Percentiles rank a stretch among this genome's conserved stretches.
Conservation (phyloP, 64 coral and sea anemone genomes). For the Orbicella faveolata region DNA sequence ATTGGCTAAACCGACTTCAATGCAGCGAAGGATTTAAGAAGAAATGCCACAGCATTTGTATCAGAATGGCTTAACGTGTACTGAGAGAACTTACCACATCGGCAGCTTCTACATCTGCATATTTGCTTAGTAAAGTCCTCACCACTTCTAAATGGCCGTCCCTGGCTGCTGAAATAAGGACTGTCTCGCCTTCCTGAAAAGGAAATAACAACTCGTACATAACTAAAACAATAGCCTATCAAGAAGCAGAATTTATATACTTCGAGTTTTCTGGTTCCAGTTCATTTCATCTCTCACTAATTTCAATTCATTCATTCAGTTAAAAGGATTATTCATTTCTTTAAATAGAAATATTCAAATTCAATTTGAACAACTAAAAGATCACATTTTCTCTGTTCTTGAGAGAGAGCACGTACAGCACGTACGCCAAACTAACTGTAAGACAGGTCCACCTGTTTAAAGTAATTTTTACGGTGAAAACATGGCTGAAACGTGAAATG, state of each 20-base stretch:
- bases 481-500: not conserved
- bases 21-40: not conserved
- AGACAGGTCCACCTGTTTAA: not conserved
- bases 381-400: not conserved
- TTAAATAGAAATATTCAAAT: not conserved
- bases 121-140: constrained; percentile 85
- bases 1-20: not conserved
- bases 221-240: not conserved
- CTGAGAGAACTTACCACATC: constrained; percentile 67
- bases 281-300: not conserved
- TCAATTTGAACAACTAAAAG: not conserved
- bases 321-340: not conserved
- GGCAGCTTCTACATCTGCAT: constrained; percentile 75
- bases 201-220: not conserved
- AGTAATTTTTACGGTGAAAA: not conserved
- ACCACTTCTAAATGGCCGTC: constrained; percentile 96
- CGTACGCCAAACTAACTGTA: not conserved
- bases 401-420: not conserved
- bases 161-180: constrained; percentile 87
- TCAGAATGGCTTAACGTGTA: too few relatives aligned
- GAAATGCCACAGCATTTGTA: not conserved
- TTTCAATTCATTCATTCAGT: not conserved
- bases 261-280: not conserved
- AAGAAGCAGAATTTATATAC: not conserved
- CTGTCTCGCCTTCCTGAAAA: constrained; percentile 88